Percentiles rank a stretch among this genome's conserved stretches.
Conservation (phyloP, 2,797 vertebrate genomes). For the Helostoma temminkii region DNA sequence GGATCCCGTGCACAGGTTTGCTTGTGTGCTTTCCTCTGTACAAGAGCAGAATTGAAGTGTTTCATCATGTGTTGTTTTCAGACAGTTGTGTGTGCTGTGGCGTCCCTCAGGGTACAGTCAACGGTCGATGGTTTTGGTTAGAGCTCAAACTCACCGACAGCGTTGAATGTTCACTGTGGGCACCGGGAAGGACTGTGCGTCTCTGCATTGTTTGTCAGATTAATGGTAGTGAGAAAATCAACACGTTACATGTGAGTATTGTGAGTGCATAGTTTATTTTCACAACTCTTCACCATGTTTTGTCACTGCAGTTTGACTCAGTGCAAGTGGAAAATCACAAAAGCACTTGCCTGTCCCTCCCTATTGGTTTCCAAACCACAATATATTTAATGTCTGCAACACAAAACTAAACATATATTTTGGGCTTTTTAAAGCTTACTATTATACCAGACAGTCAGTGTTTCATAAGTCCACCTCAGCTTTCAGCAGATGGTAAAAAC, state of each 20-base stretch:
- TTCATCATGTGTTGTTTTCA: not conserved
- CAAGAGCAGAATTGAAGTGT: not conserved
- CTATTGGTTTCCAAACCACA: slow-evolving; percentile 28
- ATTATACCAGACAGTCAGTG: slow-evolving; percentile 26
- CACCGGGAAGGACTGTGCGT: slow-evolving; percentile 71
- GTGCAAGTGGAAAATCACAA: slow-evolving; percentile 32
- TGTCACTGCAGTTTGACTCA: slow-evolving; percentile 12
- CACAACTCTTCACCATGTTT: not conserved
- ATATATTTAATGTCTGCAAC: slow-evolving; percentile 30
- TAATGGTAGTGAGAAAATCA: slow-evolving; percentile 1
- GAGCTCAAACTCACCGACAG: slow-evolving; percentile 99
- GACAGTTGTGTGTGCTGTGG: slow-evolving; percentile 7
- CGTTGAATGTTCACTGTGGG: slow-evolving; percentile 99
- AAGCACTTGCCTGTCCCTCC: not conserved
- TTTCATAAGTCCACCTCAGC: slow-evolving; percentile 17
- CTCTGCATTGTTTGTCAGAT: not conserved
- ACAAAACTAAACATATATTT: slow-evolving; percentile 21
- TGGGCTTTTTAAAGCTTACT: slow-evolving; percentile 2
- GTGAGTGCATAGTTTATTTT: slow-evolving; percentile 23
- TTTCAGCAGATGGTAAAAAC: slow-evolving; percentile 27
- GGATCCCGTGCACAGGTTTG: not conserved
- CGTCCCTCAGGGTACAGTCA: slow-evolving; percentile 97
- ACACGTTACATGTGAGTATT: not conserved
- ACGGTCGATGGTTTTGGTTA: slow-evolving; percentile 98
- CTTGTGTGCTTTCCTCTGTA: not conserved